phyloP scores from a whole-genome alignment of 2,113 vertebrate species.

The Proterorhinus semilunaris region DNA sequence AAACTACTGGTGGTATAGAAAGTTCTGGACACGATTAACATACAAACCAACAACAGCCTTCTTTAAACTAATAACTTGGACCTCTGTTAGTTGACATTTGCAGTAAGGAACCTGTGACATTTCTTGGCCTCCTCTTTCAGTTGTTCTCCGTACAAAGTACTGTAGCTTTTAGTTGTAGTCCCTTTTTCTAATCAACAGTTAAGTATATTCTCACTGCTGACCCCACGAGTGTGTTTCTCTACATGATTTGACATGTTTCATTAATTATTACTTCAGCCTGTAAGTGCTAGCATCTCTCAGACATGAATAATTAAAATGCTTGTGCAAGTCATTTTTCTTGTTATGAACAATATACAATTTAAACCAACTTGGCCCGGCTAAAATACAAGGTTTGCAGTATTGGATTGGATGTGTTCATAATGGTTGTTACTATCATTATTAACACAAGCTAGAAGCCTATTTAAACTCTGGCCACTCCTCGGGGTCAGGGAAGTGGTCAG shows the following conservation, averaged over 20 bases:
- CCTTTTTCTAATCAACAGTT: neutral
- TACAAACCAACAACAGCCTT: no score
- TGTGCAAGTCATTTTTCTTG: neutral
- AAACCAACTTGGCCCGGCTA: neutral
- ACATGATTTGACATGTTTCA: neutral
- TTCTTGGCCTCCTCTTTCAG: constrained; percentile 49
- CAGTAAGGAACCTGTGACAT: constrained; percentile 17
- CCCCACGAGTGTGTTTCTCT: neutral
- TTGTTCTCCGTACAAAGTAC: no score
- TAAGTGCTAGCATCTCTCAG: neutral
- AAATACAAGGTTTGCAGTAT: neutral
- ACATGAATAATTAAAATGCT: neutral
- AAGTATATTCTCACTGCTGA: neutral
- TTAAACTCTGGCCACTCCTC: no score
- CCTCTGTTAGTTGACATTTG: constrained; percentile 28
- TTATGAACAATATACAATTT: no score
- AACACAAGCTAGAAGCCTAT: no score
- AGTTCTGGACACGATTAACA: no score
- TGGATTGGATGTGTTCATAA: neutral
- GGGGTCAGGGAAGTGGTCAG: no score
- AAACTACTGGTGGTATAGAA: no score
- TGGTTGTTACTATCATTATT: no score
- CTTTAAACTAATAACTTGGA: no score
- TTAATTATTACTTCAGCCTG: neutral
- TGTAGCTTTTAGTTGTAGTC: neutral